phyloP scores from a whole-genome alignment of 2,113 vertebrate genomes.

The Rutilus rutilus region DNA sequence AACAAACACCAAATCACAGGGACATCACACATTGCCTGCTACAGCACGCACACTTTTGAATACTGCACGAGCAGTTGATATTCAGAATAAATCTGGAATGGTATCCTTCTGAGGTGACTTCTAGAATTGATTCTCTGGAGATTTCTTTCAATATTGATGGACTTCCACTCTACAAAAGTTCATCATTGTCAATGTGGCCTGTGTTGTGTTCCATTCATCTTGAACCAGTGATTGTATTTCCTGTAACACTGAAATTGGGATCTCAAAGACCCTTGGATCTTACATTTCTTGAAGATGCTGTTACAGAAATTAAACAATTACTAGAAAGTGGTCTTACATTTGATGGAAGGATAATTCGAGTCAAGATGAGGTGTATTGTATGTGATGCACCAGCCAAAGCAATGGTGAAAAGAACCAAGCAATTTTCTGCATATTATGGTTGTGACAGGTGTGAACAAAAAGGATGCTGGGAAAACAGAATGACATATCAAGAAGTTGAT shows the following conservation, averaged over 20 bases:
- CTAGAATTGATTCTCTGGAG: not conserved
- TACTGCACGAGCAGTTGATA: not conserved
- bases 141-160: not conserved
- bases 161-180: not conserved
- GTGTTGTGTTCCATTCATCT: not conserved
- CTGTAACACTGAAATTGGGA: not conserved
- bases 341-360: not conserved
- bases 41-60: not conserved
- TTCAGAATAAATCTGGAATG: not conserved
- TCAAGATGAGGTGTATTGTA: not conserved
- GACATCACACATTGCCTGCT: not conserved
- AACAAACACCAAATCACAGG: not conserved
- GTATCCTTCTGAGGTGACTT: not conserved
- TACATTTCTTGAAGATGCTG: not conserved
- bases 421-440: not conserved
- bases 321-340: not conserved
- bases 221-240: not conserved
- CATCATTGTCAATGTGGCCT: not conserved
- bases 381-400: slow-evolving; percentile 3
- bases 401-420: not conserved
- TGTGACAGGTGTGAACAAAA: not conserved
- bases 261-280: not conserved
- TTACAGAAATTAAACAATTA: not conserved
- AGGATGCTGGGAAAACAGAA: not conserved
- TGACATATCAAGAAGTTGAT: not conserved